These are phyloP conservation scores for Lasioglossum baleicum DNA, from an alignment of 1,140 invertebrate species.

Conservation along the genomic window DNA sequence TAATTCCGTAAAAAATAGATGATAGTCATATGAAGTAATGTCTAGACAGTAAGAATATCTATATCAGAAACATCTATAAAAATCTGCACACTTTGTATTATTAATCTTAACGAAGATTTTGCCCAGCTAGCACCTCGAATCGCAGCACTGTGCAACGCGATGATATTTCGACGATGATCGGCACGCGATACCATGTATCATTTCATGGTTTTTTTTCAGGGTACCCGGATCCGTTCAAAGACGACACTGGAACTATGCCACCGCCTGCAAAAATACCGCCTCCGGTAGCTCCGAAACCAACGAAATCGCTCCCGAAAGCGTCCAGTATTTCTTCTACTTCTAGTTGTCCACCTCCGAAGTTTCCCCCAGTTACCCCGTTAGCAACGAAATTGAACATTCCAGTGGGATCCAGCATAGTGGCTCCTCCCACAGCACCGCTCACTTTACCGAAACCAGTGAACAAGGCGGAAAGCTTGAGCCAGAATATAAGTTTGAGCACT, in stretches of 20 bases:
- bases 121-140: too few species aligned
- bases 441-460: conserved; percentile 80
- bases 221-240: conserved; percentile 80
- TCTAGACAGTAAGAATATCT: too few species aligned
- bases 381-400: conserved; percentile 65
- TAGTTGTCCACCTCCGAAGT: conserved; percentile 64
- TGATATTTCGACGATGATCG: too few species aligned
- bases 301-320: conserved; percentile 70
- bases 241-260: conserved; percentile 73
- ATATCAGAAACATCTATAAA: too few species aligned
- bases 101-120: too few species aligned
- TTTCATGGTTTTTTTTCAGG: conserved; percentile 59
- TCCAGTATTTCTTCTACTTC: conserved; percentile 66
- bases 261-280: conserved; percentile 75
- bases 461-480: conserved; percentile 77
- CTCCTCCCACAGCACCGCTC: conserved; percentile 75
- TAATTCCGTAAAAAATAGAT: too few species aligned
- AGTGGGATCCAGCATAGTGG: conserved; percentile 62
- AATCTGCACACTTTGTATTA: too few species aligned
- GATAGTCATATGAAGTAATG: too few species aligned
- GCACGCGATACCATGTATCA: background rate
- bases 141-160: too few species aligned
- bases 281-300: conserved; percentile 73
- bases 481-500: conserved; percentile 76
- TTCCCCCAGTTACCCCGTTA: conserved; percentile 66